Percentiles rank a stretch among this genome's conserved stretches.
Conservation (phyloP, 2,797 vertebrate species). For the Eulemur rubriventer region DNA sequence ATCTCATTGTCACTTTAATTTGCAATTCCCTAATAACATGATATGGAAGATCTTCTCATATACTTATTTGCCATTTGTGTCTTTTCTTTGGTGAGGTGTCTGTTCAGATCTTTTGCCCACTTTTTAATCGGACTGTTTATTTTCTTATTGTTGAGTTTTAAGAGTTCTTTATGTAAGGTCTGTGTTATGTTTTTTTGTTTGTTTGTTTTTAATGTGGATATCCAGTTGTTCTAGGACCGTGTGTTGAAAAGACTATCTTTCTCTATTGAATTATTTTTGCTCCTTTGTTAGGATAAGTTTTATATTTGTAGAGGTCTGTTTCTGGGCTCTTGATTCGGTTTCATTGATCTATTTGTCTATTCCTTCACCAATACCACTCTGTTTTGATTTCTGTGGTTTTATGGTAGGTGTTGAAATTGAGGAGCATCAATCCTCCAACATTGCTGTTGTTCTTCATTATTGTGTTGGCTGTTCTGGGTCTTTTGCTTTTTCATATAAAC, state of each 20-base stretch:
- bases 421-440: neutral
- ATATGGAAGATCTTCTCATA: neutral
- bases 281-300: neutral
- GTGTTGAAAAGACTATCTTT: neutral
- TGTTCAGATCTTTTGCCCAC: neutral
- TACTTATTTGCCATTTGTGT: neutral
- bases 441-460: neutral
- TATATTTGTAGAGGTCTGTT: neutral
- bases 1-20: neutral
- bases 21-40: neutral
- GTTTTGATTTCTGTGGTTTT: neutral
- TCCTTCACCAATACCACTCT: neutral
- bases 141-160: slow-evolving; percentile 4
- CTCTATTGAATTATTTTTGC: neutral
- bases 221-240: neutral
- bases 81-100: neutral
- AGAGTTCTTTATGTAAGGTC: neutral
- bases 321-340: neutral
- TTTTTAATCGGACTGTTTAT: neutral
- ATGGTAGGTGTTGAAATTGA: neutral
- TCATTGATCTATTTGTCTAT: neutral
- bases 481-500: slow-evolving; percentile 20
- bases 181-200: neutral
- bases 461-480: neutral
- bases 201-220: neutral